These are phyloP conservation scores for Hedya salicella DNA, from an alignment of 2,888 invertebrate species.

Conservation along the genomic window DNA sequence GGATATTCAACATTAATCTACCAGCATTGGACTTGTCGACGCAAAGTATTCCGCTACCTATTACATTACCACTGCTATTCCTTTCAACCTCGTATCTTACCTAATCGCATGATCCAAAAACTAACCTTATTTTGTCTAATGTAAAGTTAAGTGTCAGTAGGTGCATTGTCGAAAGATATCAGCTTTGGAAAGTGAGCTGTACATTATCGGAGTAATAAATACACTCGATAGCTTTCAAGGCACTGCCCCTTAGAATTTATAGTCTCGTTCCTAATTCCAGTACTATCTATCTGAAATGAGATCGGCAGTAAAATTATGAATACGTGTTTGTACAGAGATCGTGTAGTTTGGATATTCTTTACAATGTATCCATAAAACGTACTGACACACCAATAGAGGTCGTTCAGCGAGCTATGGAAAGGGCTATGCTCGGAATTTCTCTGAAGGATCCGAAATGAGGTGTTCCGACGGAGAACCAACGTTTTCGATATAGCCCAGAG, in stretches of 20 bases:
- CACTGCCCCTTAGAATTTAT: constrained; percentile 37
- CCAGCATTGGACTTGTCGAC: constrained; percentile 22
- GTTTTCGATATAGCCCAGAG: too few species aligned
- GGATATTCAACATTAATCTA: constrained; percentile 29
- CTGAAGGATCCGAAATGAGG: too few species aligned
- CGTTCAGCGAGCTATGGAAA: too few species aligned
- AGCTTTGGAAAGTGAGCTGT: background rate
- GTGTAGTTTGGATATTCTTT: background rate
- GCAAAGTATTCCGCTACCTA: constrained; percentile 29
- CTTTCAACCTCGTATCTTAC: background rate
- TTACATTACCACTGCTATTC: constrained; percentile 8
- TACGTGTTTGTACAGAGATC: constrained; percentile 12
- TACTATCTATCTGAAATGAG: constrained; percentile 36
- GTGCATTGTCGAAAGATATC: background rate
- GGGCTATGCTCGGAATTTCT: too few species aligned
- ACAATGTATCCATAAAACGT: background rate
- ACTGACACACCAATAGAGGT: too few species aligned
- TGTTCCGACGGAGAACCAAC: too few species aligned
- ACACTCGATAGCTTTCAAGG: constrained; percentile 36
- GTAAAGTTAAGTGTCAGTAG: background rate
- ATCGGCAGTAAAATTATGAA: constrained; percentile 33
- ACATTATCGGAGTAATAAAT: constrained; percentile 37
- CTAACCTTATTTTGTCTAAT: background rate
- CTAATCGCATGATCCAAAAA: background rate
- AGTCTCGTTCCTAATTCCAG: constrained; percentile 37